Conservation (phyloP, 2,888 invertebrate genomes). For the Branchipolynoe longqiensis region DNA sequence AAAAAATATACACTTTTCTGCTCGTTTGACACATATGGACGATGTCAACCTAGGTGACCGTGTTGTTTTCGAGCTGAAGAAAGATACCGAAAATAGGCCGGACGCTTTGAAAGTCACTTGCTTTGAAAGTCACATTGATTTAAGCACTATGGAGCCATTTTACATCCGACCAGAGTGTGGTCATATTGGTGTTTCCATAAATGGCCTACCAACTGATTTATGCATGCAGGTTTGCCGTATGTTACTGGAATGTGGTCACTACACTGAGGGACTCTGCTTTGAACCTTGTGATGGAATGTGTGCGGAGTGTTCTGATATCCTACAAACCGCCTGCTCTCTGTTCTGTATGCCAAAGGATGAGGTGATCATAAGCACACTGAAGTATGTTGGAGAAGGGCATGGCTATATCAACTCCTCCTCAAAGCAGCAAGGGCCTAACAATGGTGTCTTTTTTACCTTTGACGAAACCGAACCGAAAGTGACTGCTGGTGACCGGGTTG, state of each 20-base stretch:
- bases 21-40: background rate
- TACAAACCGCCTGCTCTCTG: too few relatives aligned
- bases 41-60: background rate
- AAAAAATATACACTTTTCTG: background rate
- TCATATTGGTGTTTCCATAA: background rate
- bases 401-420: slow-evolving; percentile 7
- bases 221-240: background rate
- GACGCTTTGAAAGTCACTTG: background rate
- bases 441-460: background rate
- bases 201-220: too few relatives aligned
- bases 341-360: too few relatives aligned
- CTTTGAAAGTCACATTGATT: background rate
- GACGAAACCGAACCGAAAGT: background rate
- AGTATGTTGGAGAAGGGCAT: slow-evolving; percentile 5
- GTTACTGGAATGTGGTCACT: background rate
- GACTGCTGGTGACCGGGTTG: background rate
- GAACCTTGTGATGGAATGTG: background rate
- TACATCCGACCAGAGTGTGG: slow-evolving; percentile 2
- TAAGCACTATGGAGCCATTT: background rate
- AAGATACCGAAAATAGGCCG: too few relatives aligned
- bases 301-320: too few relatives aligned
- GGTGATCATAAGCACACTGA: too few relatives aligned
- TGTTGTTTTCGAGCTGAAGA: too few relatives aligned
- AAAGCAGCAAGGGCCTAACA: background rate
- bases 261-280: background rate